Percentiles rank a stretch among this genome's conserved stretches.
These are phyloP conservation scores for Adelognathus sp. DNA, from an alignment of 2,888 invertebrate species.

Conservation along the genomic window DNA sequence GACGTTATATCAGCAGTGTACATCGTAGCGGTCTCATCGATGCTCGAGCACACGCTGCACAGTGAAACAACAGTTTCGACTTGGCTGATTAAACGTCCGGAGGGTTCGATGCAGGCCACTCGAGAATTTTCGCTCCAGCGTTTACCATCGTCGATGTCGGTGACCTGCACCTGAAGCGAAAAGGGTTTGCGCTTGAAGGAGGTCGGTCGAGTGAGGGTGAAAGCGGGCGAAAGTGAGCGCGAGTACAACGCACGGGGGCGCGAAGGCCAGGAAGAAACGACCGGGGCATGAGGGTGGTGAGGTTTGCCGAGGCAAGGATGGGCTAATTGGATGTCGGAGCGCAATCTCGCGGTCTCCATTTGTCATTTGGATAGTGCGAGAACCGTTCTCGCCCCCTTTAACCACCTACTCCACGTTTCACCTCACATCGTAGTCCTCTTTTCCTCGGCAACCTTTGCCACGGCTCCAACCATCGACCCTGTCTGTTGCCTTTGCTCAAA, in stretches of 20 bases:
- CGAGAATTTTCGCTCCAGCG: conserved; percentile 52
- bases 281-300: conserved; percentile 23
- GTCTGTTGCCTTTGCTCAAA: background rate
- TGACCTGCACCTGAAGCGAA: conserved; percentile 35
- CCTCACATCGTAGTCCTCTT: background rate
- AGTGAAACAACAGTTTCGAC: conserved; percentile 42
- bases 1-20: background rate
- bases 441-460: conserved; percentile 14
- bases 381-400: conserved; percentile 50
- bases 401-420: conserved; percentile 11
- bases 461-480: background rate
- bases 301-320: conserved; percentile 54
- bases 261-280: background rate
- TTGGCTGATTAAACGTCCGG: conserved; percentile 75
- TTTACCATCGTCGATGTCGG: conserved; percentile 38
- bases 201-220: background rate
- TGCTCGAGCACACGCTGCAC: background rate
- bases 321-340: conserved; percentile 76
- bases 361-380: conserved; percentile 74
- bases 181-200: conserved; percentile 14
- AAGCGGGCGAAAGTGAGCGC: background rate
- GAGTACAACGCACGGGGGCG: background rate
- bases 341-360: conserved; percentile 77
- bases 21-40: background rate
- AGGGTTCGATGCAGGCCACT: too few relatives aligned